phyloP scores from a whole-genome alignment of 2,113 vertebrate species.

The Oryzias woworae region DNA sequence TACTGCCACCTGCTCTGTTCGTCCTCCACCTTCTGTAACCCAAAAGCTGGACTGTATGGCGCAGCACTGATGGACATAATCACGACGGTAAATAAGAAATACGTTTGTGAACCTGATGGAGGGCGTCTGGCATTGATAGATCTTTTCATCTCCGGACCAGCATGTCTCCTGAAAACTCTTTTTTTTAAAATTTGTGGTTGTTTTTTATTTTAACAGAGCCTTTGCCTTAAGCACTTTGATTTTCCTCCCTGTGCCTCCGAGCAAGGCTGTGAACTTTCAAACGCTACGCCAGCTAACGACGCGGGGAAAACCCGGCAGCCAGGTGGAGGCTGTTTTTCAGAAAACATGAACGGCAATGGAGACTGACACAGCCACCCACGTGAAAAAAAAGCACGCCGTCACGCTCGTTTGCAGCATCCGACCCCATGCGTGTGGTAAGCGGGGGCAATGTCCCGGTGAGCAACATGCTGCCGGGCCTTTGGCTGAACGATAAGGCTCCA shows the following conservation, averaged over 20 bases:
- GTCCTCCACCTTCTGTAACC: conserved; percentile 7
- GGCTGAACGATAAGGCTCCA: conserved; percentile 40
- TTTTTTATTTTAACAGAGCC: conserved; percentile 11
- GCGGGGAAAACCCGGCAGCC: conserved; percentile 32
- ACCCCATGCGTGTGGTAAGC: conserved; percentile 13
- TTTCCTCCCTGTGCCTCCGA: conserved; percentile 65
- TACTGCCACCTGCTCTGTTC: conserved; percentile 26
- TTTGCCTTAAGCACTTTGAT: conserved; percentile 66
- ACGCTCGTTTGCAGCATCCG: conserved; percentile 4
- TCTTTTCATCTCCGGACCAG: conserved; percentile 47
- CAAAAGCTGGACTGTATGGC: conserved; percentile 14
- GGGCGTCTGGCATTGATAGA: conserved; percentile 22
- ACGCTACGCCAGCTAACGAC: conserved; percentile 52
- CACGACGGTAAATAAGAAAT: conserved; percentile 38
- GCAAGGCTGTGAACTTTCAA: conserved; percentile 74
- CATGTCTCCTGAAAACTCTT: conserved; percentile 67
- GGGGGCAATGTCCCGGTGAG: conserved; percentile 19
- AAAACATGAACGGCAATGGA: conserved; percentile 43
- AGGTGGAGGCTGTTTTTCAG: conserved; percentile 31
- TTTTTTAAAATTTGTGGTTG: conserved; percentile 22
- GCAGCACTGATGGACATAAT: conserved; percentile 9
- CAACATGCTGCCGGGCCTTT: conserved; percentile 17
- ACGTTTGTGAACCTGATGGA: conserved; percentile 29
- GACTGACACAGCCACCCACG: conserved; percentile 63
- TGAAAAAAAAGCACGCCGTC: conserved; percentile 12